Base-by-base conservation (phyloP, 2,113 vertebrate genomes). In the Atractosteus spatula region DNA sequence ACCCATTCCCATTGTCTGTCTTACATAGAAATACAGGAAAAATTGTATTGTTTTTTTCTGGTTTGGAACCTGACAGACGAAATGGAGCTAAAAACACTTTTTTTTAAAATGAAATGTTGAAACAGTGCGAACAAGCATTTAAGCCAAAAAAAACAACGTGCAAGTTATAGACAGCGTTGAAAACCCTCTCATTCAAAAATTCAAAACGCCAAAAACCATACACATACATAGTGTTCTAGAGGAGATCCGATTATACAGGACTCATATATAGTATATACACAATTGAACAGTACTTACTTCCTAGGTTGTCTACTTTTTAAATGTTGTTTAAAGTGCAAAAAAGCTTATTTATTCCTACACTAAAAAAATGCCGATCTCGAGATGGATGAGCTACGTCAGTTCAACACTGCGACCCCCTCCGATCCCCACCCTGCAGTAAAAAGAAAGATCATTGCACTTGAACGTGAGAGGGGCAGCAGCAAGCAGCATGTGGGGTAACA, bases 281-380 rank as follows among this genome's bases (percentile, higher is more conserved):
- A 72, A 5, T 68, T 73, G 75, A 66, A 77, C 77, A 70, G 71
- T 86, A 73, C 74, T 76, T 75, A 71, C 73, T 69, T 64, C 74
- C 76, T 74, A 74, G 64, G 29, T 61, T 41, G 72, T 74, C 13
- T 14, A n/a, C 3, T 59, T 76, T 75, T 62, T 76, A 54, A 79
- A 68, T 75, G 77, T 65, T 74, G 84, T 80, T 83, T 85, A 85
- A 85, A 89, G 93, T 94, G 93, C 94, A 93, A 93, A 81, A 71
- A 92, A 92, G 91, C 90, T 79, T 69, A 73, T 88, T 85, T 82
- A 85, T 86, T 78, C 75, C 77, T 83, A 93, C 80, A 75, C 83
- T 76, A 70, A 82, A 80, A 80, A 77, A 85, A 66, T 84, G 71
- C 56, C 44, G 71, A 77, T 71, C 7, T 77, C 70, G 72, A 63